Evolutionary conservation across 2,113 vertebrate species (phyloP), one percentile per base, ranked within the genome.

Genomic region (Rutilus rutilus): DNA sequence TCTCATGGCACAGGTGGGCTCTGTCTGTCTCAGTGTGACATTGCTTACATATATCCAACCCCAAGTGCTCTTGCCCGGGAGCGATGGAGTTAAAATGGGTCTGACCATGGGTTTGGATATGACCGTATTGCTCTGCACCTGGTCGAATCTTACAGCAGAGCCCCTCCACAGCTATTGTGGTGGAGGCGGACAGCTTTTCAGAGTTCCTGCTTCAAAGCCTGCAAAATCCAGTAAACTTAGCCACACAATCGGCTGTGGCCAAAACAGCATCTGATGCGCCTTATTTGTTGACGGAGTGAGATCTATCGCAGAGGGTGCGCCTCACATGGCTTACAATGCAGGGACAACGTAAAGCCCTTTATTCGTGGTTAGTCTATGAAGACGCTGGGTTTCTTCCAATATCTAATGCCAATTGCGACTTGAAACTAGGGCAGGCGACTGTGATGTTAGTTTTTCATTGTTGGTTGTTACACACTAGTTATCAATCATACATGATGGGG

Each of bases 251-350:
- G 90, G 89, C 88, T 81, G 78, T 73, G 92, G 93, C 94, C 94
- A 95, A 94, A 92, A 94, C 92, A 93, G 93, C 95, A 95, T 95
- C 94, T 95, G 94, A 95, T 92, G 92, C 83, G 94, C 92, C 94
- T 94, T 94, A 94, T 93, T 94, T 94, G 94, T 95, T 95, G 93
- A 94, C 93, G 91, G 92, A 92, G 92, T 84, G 91, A 93, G 94
- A 94, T 94, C 93, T 94, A 92, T 78, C 91, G 90, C 92, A 92
- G 92, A 93, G 93, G 94, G 93, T 91, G 88, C 88, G 90, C 92
- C 91, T 91, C 89, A 83, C 88, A 52, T 86, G 92, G 92, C 93
- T 94, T 89, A 90, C 80, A 89, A 88, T 80, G 89, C 90, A 83
- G 60, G 86, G 82, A 92, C 64, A 82, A 62, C 78, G 78, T 17